phyloP scores from a whole-genome alignment of 2,797 vertebrate genomes.

The Todus mexicanus region DNA sequence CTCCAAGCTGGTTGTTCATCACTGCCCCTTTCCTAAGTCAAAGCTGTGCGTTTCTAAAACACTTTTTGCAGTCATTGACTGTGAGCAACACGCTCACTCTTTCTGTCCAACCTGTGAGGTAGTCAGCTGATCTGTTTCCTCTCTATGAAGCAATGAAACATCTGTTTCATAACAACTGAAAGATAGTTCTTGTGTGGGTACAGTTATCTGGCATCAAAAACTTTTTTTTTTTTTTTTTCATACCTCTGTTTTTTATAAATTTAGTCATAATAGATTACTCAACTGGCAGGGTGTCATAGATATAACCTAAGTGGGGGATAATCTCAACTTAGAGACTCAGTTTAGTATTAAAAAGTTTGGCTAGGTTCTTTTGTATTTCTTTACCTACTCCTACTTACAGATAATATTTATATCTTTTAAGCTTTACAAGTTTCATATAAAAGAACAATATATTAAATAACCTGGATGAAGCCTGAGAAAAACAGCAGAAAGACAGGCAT shows the following conservation, averaged over 20 bases:
- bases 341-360: background rate
- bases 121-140: background rate
- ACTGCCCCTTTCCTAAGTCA: background rate
- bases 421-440: background rate
- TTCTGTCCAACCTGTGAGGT: background rate
- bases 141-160: background rate
- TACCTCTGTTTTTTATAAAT: background rate
- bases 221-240: background rate
- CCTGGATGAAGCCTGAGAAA: background rate
- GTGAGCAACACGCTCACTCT: background rate
- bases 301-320: background rate
- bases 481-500: background rate
- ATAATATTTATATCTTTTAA: background rate
- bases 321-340: background rate
- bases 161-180: background rate
- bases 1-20: background rate
- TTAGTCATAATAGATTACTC: background rate
- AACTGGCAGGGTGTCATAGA: background rate
- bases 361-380: background rate
- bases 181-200: background rate
- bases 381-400: background rate
- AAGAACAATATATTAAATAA: background rate
- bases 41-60: background rate
- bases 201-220: background rate
- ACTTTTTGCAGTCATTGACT: background rate